Conservation (phyloP, 2,113 vertebrate species). For the Pica pica region DNA sequence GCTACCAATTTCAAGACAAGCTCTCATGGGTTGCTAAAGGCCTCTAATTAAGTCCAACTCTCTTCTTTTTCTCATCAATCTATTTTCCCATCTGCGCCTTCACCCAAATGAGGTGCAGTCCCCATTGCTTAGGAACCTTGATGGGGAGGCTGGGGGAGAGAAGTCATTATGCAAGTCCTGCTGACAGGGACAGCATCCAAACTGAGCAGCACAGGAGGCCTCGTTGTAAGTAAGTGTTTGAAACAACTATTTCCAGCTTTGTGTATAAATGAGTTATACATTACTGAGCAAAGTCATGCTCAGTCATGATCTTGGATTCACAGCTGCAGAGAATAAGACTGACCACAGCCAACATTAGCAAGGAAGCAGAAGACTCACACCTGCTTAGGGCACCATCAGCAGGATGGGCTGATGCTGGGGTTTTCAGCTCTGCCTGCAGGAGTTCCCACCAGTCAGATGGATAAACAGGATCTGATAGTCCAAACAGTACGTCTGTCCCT, state of each 20-base stretch:
- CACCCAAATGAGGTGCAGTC: accelerated
- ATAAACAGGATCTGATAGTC: neutral
- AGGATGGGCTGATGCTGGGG: neutral
- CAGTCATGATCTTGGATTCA: neutral
- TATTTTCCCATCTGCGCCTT: neutral
- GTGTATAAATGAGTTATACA: neutral
- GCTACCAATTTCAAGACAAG: neutral
- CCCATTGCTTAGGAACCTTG: neutral
- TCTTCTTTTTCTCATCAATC: neutral
- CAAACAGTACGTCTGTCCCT: neutral
- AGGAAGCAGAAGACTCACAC: neutral
- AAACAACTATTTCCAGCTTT: neutral
- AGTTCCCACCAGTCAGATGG: neutral
- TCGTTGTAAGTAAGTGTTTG: neutral
- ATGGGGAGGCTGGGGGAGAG: neutral
- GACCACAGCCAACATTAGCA: neutral
- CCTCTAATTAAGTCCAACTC: neutral
- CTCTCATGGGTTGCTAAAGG: neutral
- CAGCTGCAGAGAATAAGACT: neutral
- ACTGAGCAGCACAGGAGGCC: neutral
- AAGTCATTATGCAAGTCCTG: neutral
- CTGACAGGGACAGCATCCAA: neutral
- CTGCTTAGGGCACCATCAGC: accelerated
- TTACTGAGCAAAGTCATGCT: neutral
- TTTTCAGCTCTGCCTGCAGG: neutral